Evolutionary conservation across 1,140 invertebrate genomes (phyloP), one percentile per base, ranked within the genome.

Genomic region (Bilobella aurantiaca): DNA sequence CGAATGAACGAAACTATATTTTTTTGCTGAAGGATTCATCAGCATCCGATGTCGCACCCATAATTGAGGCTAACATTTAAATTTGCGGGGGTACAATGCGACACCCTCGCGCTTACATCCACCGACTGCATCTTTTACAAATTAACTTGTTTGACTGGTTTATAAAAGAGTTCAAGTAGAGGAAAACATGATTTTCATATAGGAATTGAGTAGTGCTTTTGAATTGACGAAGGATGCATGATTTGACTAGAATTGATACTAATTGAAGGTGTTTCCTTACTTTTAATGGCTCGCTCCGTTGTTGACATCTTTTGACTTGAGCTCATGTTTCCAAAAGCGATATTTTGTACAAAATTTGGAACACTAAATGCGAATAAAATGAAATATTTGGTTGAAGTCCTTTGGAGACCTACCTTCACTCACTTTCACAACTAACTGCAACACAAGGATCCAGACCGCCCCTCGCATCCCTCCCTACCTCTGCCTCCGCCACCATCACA

Each of bases 221-320:
- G n/a, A n/a, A n/a, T n/a, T n/a, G n/a, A n/a, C n/a, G n/a, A n/a
- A n/a, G n/a, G n/a, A n/a, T n/a, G 18, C 34, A 12, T 42, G 8
- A 42, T 42, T 42, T 12, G 34, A 12, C 18, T 42, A 42, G 8
- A 18, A 42, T 18, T 42, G 34, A 42, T 12, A 42, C 18, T 42
- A 42, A 42, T 8, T 42, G 34, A 18, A 12, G 34, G 18, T 18
- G 8, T 42, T 42, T 42, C 34, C 83, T 86, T 82, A 87, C 85
- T 85, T 85, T 86, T 85, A 72, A 86, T 83, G 74, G 86, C 82
- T 76, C 85, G 83, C 72, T 86, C 85, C 75, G 85, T 86, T 71
- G 85, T 85, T 72, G 84, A 84, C 75, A 85, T 78, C 79, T 86
- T 86, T 77, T 81, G 81, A 72, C 80, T 82, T 71, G 81, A 53